Evolutionary conservation across 2,113 vertebrate species (phyloP), one percentile per base, ranked within the genome.

Genomic region (Trichomycterus rosablanca): DNA sequence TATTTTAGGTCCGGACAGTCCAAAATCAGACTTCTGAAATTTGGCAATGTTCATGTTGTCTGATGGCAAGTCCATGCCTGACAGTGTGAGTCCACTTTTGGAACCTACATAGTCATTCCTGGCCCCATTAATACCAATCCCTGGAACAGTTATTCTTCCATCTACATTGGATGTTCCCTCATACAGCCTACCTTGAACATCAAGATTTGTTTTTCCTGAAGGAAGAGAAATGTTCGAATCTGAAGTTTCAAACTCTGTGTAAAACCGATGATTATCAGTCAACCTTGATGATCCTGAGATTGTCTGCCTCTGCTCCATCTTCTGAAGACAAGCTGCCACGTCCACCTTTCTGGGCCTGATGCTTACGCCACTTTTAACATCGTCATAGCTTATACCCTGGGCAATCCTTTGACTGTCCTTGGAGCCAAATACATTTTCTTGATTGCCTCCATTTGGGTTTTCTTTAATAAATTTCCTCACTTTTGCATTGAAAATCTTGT

Each of bases 401-500:
- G 7, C 4, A 8, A 46, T 34, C 43, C 28, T n/a, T 2, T 60
- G 56, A 5, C 23, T 7, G 1, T 58, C 66, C 4, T 1, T 22
- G 20, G 15, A 5, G 26, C 19, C 46, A 1, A 26, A 53, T 1
- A 49, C 55, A 16, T 40, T 3, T 40, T 53, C 59, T 48, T 49
- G 23, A 34, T 2, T 22, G 42, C 22, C 32, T 54, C 30, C 15
- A 11, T 19, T 5, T 14, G 15, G 5, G 46, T 71, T 57, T n/a
- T 20, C 60, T 60, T 37, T 83, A 61, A 88, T 76, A 51, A 76
- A 86, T 73, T 15, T 85, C 70, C 70, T 87, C 68, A 88, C 83
- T 75, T 83, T 88, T 52, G 68, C 7, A 45, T 85, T 82, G 76
- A 68, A 88, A 57, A 88, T 76, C 71, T 78, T 87, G 74, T n/a